Percentiles rank a stretch among this genome's conserved stretches.
Conservation (phyloP, 2,113 vertebrate species). For the Phaethon lepturus region DNA sequence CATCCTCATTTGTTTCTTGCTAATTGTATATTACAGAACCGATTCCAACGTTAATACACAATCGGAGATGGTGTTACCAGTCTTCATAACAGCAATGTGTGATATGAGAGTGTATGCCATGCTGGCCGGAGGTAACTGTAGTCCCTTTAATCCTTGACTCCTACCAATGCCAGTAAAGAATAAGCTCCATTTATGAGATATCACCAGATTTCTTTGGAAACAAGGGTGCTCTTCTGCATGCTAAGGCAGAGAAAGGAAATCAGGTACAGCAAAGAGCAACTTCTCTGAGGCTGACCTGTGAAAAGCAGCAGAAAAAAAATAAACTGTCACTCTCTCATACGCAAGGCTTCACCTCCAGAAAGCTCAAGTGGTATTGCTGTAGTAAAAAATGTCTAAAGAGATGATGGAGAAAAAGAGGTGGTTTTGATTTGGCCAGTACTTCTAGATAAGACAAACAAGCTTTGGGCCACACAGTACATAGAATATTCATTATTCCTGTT, state of each 20-base stretch:
- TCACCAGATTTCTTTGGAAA: neutral
- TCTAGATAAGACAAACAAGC: neutral
- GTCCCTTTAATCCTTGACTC: neutral
- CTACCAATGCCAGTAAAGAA: neutral
- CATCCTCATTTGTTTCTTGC: neutral
- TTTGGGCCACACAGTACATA: rapidly evolving
- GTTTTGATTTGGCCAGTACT: neutral
- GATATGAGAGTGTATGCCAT: rapidly evolving
- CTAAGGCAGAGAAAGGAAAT: neutral
- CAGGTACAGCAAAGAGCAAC: neutral
- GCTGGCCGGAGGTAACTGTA: neutral
- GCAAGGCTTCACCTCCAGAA: neutral
- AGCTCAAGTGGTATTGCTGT: neutral
- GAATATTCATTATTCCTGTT: neutral
- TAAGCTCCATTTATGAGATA: neutral
- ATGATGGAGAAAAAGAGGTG: neutral
- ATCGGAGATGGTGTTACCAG: too few relatives aligned
- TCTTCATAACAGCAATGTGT: neutral
- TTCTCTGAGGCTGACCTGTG: neutral
- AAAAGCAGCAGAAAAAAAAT: neutral
- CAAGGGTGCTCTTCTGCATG: neutral
- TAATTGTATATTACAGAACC: neutral
- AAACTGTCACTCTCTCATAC: neutral
- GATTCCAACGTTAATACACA: neutral
- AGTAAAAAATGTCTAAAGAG: neutral